A percentile compares a stretch with the other conserved stretches of the same genome.
These are phyloP conservation scores for Epinephelus awoara DNA, from an alignment of 2,797 vertebrate species.

Conservation along the genomic window DNA sequence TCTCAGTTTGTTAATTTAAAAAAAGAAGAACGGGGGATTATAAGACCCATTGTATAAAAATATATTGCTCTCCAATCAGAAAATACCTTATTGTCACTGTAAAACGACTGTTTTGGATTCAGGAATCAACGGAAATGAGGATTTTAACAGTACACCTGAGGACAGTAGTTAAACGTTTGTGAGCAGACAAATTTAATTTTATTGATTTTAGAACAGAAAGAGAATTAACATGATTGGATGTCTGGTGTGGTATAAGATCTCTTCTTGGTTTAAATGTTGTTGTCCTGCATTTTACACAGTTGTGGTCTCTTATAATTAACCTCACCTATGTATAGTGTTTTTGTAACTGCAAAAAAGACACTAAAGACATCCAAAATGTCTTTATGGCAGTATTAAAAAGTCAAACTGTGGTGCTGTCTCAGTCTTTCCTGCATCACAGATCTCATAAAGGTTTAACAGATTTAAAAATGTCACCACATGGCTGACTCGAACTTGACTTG, in stretches of 20 bases:
- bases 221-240: background rate
- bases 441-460: background rate
- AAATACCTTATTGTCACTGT: background rate
- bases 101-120: background rate
- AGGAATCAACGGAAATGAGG: background rate
- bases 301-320: too few species aligned
- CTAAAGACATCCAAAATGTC: too few species aligned
- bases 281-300: background rate
- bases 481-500: background rate
- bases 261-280: background rate
- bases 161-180: constrained; percentile 3
- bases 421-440: too few species aligned
- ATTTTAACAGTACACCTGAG: background rate
- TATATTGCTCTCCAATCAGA: background rate
- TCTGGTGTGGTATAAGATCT: background rate
- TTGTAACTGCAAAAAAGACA: too few species aligned
- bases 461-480: background rate
- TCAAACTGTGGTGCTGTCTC: too few species aligned
- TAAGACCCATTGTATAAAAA: background rate
- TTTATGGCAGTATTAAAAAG: too few species aligned
- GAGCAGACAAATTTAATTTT: background rate
- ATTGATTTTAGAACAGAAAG: constrained; percentile 1
- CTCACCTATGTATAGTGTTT: too few species aligned
- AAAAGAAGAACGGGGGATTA: background rate
- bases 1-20: background rate